Evolutionary conservation across 1,140 invertebrate genomes (phyloP), one percentile per base, ranked within the genome.

Genomic region (Brachionus plicatilis): DNA sequence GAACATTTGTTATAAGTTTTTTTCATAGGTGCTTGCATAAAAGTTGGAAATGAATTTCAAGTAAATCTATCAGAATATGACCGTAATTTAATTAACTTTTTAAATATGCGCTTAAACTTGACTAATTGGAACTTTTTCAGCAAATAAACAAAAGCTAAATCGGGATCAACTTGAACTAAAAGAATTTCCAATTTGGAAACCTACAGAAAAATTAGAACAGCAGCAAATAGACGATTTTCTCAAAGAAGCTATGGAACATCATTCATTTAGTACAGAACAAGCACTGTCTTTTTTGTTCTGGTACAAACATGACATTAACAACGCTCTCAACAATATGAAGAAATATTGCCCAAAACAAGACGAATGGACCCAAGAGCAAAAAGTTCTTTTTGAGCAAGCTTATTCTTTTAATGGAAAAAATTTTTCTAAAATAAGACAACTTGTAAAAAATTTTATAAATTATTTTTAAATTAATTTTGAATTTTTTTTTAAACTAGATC

Each of bases 361-460:
- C 91, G 96, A 99, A 87, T 99, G 96, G 96, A 96, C 96, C 14
- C 94, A 96, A 3, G 96, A 98, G 90, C 96, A 99, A 88, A 98
- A 98, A 92, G 95, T 98, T 66, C 90, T 98, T 20, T 99, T 99
- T 91, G 96, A 98, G 88, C 96, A 98, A 89, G 96, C 96, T 29
- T 98, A 97, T 89, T 95, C 96, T 88, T 98, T 97, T 89, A 95
- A 98, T 92, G 96, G 96, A 37, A 99, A 99, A 92, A 96, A 94
- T 90, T 99, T 99, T 91, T 95, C 97, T 88, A 92, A 95, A 88
- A 98, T 99, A 88, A 91, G 95, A 86, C 95, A 97, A 92, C 97
- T 99, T 96, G 95, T 97, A 91, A 91, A n/a, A 72, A 76, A 12
- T 29, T 41, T 14, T 11, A 1, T 50, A 27, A 14, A 27, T 53